Base-by-base conservation (phyloP, 2,888 invertebrate species). In the Oscheius onirici region DNA sequence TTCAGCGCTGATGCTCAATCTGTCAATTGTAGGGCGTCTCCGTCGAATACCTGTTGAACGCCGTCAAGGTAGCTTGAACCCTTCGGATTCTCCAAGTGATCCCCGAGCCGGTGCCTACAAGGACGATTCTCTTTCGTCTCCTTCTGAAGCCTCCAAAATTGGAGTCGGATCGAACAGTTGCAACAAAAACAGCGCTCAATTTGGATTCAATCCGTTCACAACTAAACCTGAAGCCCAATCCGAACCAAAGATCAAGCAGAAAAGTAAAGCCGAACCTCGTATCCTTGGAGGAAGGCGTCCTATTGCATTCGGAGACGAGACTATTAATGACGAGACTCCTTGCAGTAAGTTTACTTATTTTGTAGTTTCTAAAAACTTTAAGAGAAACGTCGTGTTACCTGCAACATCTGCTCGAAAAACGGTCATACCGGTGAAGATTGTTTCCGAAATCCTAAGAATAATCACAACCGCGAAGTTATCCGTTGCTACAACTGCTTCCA, bases 401-500 rank as follows among this genome's bases (percentile, higher is more conserved):
- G 46, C 20, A 17, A 46, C 11, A 46, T 46, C 46, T 46, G 46
- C 11, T 15, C n/a, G 8, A 46, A 46, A 13, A 46, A 15, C 20
- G 46, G 46, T 17, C 46, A 46, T 11, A 17, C 46, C 46, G 20
- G 46, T 11, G 46, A 46, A 46, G 46, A 46, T 46, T 46, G 46
- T 13, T 46, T 46, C 20, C 15, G 46, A 13, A 46, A 46, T 46
- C 46, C 46, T 8, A 46, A 46, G 13, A 46, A 46, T 11, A 3
- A 15, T 3, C 46, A 46, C 3, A 46, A 46, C 20, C 15, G 46
- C 15, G 46, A 52, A 13, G 13, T 52, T 13, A 52, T 24, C 3
- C 13, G 58, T n/a, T 58, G 58, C 58, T 58, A 58, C 41, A 58
- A 58, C 20, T 58, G 58, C 22, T 41, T 41, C 24, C 41, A 58